These are phyloP conservation scores for Cepaea nemoralis DNA, from an alignment of 1,140 invertebrate genomes.

Conservation along the genomic window DNA sequence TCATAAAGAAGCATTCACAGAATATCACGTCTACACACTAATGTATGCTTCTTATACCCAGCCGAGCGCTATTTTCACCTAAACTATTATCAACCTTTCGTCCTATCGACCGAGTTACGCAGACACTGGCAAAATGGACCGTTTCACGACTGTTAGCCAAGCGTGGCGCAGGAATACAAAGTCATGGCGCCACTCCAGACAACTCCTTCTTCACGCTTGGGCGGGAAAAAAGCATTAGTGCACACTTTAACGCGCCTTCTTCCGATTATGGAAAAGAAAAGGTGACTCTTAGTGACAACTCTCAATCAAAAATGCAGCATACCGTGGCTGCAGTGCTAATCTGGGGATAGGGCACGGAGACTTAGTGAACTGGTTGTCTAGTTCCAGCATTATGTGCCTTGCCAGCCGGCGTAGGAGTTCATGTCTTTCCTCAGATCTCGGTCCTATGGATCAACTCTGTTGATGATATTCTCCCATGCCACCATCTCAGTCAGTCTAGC, in stretches of 20 bases:
- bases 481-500: too few relatives aligned
- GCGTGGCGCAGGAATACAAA: slow-evolving; percentile 5
- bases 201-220: not conserved
- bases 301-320: too few relatives aligned
- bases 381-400: too few relatives aligned
- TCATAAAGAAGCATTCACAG: too few relatives aligned
- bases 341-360: too few relatives aligned
- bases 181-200: not conserved
- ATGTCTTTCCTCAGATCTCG: too few relatives aligned
- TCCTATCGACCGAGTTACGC: not conserved
- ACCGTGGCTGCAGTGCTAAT: too few relatives aligned
- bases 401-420: too few relatives aligned
- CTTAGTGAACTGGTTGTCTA: too few relatives aligned
- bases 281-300: not conserved
- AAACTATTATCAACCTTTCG: not conserved
- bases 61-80: not conserved
- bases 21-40: too few relatives aligned
- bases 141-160: not conserved
- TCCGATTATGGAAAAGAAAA: not conserved
- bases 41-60: not conserved
- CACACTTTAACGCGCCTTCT: not conserved
- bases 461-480: too few relatives aligned
- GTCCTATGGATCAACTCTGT: too few relatives aligned
- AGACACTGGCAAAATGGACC: not conserved
- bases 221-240: not conserved